Conservation (phyloP, 2,888 invertebrate species). For the Nysson spinosus region DNA sequence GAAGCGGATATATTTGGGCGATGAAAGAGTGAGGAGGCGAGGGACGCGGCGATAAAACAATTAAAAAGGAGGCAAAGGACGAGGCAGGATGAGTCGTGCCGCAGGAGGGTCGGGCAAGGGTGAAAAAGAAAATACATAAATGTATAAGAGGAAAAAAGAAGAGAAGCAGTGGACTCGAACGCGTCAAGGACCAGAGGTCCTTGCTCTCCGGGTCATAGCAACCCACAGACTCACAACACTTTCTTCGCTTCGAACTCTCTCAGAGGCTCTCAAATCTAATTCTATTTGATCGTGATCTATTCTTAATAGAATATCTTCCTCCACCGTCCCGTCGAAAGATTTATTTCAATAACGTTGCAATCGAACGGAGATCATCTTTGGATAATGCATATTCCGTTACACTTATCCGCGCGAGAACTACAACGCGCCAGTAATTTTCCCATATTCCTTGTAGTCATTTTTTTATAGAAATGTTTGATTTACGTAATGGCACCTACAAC, state of each 20-base stretch:
- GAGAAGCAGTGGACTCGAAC: slow-evolving; percentile 59
- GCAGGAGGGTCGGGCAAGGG: slow-evolving; percentile 46
- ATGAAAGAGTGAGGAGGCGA: slow-evolving; percentile 15
- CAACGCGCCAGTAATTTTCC: slow-evolving; percentile 7
- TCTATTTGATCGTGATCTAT: too few relatives aligned
- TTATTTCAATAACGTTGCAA: too few relatives aligned
- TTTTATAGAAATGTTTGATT: slow-evolving; percentile 6
- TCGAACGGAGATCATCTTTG: too few relatives aligned
- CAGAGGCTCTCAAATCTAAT: slow-evolving; percentile 53
- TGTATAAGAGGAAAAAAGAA: slow-evolving; percentile 50
- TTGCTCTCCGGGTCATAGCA: slow-evolving; percentile 73
- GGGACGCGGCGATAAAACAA: slow-evolving; percentile 65
- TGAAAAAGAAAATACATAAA: slow-evolving; percentile 51
- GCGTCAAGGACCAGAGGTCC: slow-evolving; percentile 75
- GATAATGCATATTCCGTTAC: too few relatives aligned
- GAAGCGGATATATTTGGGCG: slow-evolving; percentile 64
- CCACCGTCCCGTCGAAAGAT: too few relatives aligned
- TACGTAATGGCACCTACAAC: too few relatives aligned
- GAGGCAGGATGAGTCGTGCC: slow-evolving; percentile 48
- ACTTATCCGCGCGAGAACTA: background rate
- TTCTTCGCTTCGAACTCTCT: slow-evolving; percentile 46
- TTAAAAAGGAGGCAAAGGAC: slow-evolving; percentile 66
- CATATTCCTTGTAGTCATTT: slow-evolving; percentile 5
- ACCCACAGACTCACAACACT: slow-evolving; percentile 65
- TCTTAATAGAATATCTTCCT: too few relatives aligned